Evolutionary conservation across 2,888 invertebrate genomes (phyloP).

Genomic region (Drosophila pseudotakahashii): DNA sequence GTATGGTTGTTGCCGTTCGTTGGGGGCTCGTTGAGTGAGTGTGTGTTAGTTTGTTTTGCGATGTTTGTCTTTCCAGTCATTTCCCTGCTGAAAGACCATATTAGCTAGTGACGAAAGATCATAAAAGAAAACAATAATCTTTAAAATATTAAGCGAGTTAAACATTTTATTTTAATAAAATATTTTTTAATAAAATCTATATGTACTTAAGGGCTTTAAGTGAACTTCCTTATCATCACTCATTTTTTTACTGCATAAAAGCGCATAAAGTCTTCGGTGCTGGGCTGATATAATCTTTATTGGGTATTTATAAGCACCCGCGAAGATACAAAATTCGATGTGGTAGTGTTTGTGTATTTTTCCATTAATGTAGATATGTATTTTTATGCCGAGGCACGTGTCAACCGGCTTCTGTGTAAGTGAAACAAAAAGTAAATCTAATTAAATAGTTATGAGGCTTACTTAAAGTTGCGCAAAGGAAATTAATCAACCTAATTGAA

Average conservation of each 20-base stretch:
- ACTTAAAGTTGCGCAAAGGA: not conserved
- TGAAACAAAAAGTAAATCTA: not conserved
- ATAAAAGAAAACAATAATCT: too few species aligned
- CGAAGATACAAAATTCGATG: not conserved
- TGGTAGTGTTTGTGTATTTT: conserved; percentile 24
- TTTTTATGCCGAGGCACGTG: conserved; percentile 13
- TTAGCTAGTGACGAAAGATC: not conserved
- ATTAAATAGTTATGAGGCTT: conserved; percentile 1
- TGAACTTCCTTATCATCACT: too few species aligned
- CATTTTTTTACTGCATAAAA: not conserved
- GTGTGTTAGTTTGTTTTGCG: conserved; percentile 30
- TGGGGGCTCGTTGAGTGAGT: conserved; percentile 67
- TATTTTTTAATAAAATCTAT: too few species aligned
- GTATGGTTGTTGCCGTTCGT: conserved; percentile 30
- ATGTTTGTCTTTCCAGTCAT: conserved; percentile 4
- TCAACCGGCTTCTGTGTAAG: conserved; percentile 5
- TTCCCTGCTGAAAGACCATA: conserved; percentile 1
- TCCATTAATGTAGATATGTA: conserved; percentile 7
- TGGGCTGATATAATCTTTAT: not conserved
- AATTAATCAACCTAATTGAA: conserved; percentile 4
- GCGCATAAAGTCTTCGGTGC: conserved; percentile 3
- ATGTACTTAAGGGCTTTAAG: too few species aligned
- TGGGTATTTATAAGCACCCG: conserved; percentile 31
- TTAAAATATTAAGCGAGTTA: too few species aligned
- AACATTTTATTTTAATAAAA: too few species aligned